Evolutionary conservation across 2,888 invertebrate genomes (phyloP).

Genomic region (Caenorhabditis imperialis): DNA sequence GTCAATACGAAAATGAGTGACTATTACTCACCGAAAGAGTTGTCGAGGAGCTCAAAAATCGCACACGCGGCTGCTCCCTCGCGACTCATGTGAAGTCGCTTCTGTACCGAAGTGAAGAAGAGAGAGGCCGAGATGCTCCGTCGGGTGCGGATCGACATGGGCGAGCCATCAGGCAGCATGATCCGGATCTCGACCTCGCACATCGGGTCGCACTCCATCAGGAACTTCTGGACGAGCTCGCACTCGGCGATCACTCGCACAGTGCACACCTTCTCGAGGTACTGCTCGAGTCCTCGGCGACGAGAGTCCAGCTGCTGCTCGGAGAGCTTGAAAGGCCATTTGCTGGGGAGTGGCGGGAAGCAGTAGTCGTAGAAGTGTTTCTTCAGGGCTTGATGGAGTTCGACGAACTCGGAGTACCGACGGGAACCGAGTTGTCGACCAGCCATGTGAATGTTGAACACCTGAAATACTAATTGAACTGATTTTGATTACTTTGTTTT

Average conservation of each 20-base stretch:
- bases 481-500: no score
- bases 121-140: slow-evolving; percentile 76
- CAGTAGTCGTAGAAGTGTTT: slow-evolving; percentile 82
- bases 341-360: slow-evolving; percentile 96
- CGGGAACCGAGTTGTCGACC: slow-evolving; percentile 96
- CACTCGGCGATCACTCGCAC: slow-evolving; percentile 97
- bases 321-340: slow-evolving; percentile 97
- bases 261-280: slow-evolving; percentile 97
- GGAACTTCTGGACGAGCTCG: slow-evolving; percentile 87
- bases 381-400: slow-evolving; percentile 69
- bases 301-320: slow-evolving; percentile 97
- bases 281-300: slow-evolving; percentile 92
- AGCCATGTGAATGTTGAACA: slow-evolving; percentile 98
- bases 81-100: slow-evolving; percentile 82
- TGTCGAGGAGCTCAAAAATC: slow-evolving; percentile 95
- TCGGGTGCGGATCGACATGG: slow-evolving; percentile 81
- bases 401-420: slow-evolving; percentile 93
- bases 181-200: slow-evolving; percentile 83
- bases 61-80: slow-evolving; percentile 92
- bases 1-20: no score
- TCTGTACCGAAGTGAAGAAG: slow-evolving; percentile 55
- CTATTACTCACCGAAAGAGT: slow-evolving; percentile 93
- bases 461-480: no score
- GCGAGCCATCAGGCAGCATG: slow-evolving; percentile 86
- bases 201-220: slow-evolving; percentile 75